Evolutionary conservation across 2,888 invertebrate species (phyloP), one percentile per base, ranked within the genome.

Genomic region (Spodoptera exigua): DNA sequence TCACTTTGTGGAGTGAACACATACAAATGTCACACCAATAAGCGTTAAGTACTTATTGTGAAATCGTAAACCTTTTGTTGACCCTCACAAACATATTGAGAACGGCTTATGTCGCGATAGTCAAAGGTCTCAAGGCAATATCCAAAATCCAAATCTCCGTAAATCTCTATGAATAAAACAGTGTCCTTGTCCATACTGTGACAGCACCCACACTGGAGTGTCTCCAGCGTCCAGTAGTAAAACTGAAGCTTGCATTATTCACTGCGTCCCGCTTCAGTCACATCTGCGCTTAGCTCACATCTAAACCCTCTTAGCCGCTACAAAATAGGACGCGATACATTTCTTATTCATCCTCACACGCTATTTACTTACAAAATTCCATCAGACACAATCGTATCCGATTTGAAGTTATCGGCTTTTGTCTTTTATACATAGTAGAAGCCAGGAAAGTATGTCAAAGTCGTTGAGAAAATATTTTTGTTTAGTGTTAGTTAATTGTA

Each of bases 241-340:
- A 65, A 56, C 62, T 74, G 70, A 70, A 68, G 27, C 67, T 76
- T 81, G 74, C 71, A 81, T 81, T 77, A 81, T 81, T 81, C 80
- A 80, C 79, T 51, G 65, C 62, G 68, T 37, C 59, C 47, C 57
- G 58, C 70, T 60, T 60, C 58, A 70, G 21, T 49, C 59, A 45
- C 65, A 53, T 45, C 39, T 39, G 34, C 41, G 39, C 55, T 52
- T 45, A 35, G 11, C 36, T 39, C 46, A 46, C 13, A 48, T 34
- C 16, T 40, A 21, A 40, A 13, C 21, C 14, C 48, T 41, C 37
- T 41, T 45, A 56, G 45, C 34, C 16, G 44, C 71, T 72, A 72
- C 75, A 75, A 72, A 73, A 72, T 73, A 71, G 54, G 45, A 61
- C 9, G 36, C 35, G 44, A 41, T 45, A 45, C 54, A 69, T 76